Evolutionary conservation across 1,140 invertebrate species (phyloP), one percentile per base, ranked within the genome.

Genomic region (honey bee (Apis mellifera)): DNA sequence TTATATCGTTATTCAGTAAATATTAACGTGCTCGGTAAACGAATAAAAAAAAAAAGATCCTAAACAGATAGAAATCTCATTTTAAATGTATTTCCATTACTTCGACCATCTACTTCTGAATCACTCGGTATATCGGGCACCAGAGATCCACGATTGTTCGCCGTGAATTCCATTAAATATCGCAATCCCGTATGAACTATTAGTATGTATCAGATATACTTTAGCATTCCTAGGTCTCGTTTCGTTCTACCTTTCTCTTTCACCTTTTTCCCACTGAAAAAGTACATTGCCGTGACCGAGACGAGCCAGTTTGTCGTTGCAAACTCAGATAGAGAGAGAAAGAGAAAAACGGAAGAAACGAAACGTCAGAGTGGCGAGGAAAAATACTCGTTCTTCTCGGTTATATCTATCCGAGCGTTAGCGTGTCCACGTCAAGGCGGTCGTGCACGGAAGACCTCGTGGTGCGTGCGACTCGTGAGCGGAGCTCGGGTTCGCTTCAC

Each of bases 191-290:
- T 23, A 26, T n/a, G n/a, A 59, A 32, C n/a, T 15, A 78, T 78
- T 50, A 78, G 57, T 78, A 71, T 70, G 77, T 71, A 71, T 78
- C 77, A 32, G 77, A 78, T 78, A 50, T 78, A 19, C 26, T 23
- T 9, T 3, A 17, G 17, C 50, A 48, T 52, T 69, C 32, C 17
- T 57, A 42, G 13, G 19, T 50, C 17, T 59, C 75, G 9, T 21
- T 50, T 23, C 17, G 52, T 23, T 13, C 11, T 60, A 11, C 21
- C 21, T 23, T 32, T 17, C 32, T 48, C 5, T 48, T 42, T 13
- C 48, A 15, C 1, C 32, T 74, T 32, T n/a, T 50, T 74, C 50
- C 32, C n/a, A 65, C 8, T 19, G 52, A 42, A 55, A 59, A 78
- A 48, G 2, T 11, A 11, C 15, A 57, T 23, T 9, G 1, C 9